Evolutionary conservation across 2,113 vertebrate genomes (phyloP).

Genomic region (Synodontis membranacea): DNA sequence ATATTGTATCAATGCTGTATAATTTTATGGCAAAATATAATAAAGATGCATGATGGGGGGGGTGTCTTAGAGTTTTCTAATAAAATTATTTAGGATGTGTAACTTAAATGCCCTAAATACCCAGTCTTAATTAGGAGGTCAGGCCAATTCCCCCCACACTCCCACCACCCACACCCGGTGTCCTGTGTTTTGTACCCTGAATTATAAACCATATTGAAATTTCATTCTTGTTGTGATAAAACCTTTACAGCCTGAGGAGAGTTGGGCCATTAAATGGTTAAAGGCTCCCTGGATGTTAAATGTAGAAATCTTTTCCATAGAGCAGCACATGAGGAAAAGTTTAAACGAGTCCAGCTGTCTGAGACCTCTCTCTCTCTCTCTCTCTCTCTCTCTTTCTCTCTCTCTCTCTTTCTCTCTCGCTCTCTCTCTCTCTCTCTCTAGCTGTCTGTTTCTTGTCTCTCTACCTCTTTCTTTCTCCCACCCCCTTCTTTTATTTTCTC

Average conservation of each 20-base stretch:
- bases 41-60: not conserved
- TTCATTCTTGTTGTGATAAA: slow-evolving; percentile 15
- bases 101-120: not conserved
- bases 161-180: not conserved
- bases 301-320: slow-evolving; percentile 24
- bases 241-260: not conserved
- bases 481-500: slow-evolving; percentile 17
- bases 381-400: slow-evolving; percentile 1
- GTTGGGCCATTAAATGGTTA: slow-evolving; percentile 14
- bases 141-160: not conserved
- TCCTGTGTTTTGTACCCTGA: not conserved
- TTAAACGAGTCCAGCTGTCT: slow-evolving; percentile 26
- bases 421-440: slow-evolving; percentile 17
- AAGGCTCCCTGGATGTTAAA: slow-evolving; percentile 15
- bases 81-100: not conserved
- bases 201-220: not conserved
- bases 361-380: slow-evolving; percentile 14
- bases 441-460: not conserved
- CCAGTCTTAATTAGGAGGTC: not conserved
- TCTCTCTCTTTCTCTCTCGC: slow-evolving; percentile 40
- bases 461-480: slow-evolving; percentile 2
- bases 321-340: slow-evolving; percentile 28
- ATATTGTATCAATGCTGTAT: not conserved
- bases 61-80: not conserved
- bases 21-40: not conserved